phyloP scores from a whole-genome alignment of 2,888 invertebrate genomes.

The Microctonus aethiopoides region DNA sequence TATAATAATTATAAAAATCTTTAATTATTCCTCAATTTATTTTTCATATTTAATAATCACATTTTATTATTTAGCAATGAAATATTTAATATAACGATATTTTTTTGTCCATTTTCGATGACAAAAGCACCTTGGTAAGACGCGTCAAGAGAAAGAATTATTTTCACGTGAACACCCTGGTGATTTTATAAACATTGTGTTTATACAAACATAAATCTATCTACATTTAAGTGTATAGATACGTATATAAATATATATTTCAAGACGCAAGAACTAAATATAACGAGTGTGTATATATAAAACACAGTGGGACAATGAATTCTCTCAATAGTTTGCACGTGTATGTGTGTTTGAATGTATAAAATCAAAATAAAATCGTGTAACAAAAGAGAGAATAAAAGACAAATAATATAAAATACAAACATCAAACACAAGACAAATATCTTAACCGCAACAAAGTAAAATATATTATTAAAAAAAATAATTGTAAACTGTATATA shows the following conservation, averaged over 20 bases:
- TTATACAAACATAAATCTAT: no score
- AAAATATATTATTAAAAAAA: no score
- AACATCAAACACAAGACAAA: no score
- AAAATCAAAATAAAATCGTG: not conserved
- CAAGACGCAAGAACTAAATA: conserved; percentile 1
- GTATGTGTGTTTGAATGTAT: not conserved
- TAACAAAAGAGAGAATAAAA: not conserved
- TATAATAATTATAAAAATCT: not conserved
- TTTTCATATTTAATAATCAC: not conserved
- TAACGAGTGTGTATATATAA: not conserved
- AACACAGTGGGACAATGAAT: not conserved
- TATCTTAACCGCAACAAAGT: no score
- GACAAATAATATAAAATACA: not conserved
- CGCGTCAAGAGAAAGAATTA: not conserved
- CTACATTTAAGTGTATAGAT: no score
- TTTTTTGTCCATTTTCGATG: not conserved
- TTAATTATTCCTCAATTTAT: no score
- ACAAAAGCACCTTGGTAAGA: not conserved
- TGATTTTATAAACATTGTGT: no score
- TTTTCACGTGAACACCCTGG: not conserved
- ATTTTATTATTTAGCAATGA: not conserved
- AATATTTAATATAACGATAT: not conserved
- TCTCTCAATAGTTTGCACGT: not conserved
- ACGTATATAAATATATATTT: not conserved
- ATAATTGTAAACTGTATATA: not conserved